Conservation (phyloP, 2,888 invertebrate species). For the Taenaris catops region DNA sequence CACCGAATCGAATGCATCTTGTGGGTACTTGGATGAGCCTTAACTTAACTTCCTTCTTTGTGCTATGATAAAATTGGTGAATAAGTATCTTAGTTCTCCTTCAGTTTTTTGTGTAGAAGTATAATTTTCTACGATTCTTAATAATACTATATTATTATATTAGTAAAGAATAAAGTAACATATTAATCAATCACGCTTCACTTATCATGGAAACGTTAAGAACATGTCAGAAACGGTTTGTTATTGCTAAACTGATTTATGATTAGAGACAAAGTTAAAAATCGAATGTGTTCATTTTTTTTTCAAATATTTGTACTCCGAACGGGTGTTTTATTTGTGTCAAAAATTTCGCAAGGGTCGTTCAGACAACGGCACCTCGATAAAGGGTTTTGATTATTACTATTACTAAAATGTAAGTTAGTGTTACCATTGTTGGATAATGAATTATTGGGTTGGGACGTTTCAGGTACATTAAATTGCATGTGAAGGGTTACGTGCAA, state of each 20-base stretch:
- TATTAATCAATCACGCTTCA: conserved; percentile 57
- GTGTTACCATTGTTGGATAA: conserved; percentile 70
- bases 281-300: conserved; percentile 47
- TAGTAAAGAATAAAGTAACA: no score
- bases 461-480: conserved; percentile 76
- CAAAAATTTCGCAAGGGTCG: conserved; percentile 72
- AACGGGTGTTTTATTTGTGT: conserved; percentile 78
- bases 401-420: conserved; percentile 70
- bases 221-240: conserved; percentile 55
- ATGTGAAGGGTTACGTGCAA: conserved; percentile 71
- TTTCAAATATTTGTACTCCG: conserved; percentile 71
- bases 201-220: conserved; percentile 61
- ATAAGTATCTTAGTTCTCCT: no score
- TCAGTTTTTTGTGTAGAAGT: no score
- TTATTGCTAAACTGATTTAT: conserved; percentile 72
- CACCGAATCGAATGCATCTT: no score
- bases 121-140: no score
- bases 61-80: no score
- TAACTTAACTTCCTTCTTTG: no score
- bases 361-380: conserved; percentile 52
- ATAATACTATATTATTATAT: no score
- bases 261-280: conserved; percentile 65
- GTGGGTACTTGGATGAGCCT: no score
- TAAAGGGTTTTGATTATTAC: conserved; percentile 69
- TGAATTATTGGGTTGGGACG: conserved; percentile 77